Percentiles rank a stretch among this genome's conserved stretches.
These are phyloP conservation scores for Columba guinea DNA, from an alignment of 2,797 vertebrate genomes.

Conservation along the genomic window DNA sequence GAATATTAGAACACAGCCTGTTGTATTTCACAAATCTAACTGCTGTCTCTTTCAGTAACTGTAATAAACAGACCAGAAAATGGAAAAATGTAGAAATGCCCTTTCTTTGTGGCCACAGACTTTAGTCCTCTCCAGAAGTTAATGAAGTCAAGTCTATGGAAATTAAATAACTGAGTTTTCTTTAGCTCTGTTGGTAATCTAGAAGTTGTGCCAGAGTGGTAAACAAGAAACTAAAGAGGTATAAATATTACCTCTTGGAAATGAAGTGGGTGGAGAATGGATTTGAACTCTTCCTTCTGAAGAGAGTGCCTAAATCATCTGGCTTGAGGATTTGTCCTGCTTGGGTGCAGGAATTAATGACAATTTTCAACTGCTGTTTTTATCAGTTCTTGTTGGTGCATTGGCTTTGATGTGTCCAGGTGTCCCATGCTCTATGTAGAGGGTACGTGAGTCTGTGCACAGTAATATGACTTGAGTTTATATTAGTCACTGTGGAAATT, in stretches of 20 bases:
- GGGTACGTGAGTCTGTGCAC: fast-evolving
- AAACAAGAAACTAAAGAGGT: background rate
- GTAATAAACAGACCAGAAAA: constrained; percentile 45
- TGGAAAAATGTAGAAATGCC: constrained; percentile 46
- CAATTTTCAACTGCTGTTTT: background rate
- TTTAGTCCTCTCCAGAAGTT: background rate
- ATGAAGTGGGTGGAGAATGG: background rate
- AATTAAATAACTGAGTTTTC: background rate
- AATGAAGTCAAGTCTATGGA: background rate
- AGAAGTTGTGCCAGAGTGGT: background rate
- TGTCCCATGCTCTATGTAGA: fast-evolving
- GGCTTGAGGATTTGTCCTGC: background rate
- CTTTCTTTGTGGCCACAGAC: background rate
- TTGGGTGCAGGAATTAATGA: background rate
- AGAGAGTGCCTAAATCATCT: background rate
- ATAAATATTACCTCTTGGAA: background rate
- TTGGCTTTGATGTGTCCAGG: background rate
- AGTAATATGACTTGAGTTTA: background rate
- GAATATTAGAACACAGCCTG: background rate
- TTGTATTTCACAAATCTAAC: constrained; percentile 9
- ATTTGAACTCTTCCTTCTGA: background rate
- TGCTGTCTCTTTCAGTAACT: background rate
- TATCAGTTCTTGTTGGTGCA: background rate
- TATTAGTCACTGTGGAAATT: background rate
- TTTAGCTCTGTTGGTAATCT: background rate